Evolutionary conservation across 37 sponge, comb jelly and placozoan genomes (phyloP).

Genomic region (Eunapius fragilis): DNA sequence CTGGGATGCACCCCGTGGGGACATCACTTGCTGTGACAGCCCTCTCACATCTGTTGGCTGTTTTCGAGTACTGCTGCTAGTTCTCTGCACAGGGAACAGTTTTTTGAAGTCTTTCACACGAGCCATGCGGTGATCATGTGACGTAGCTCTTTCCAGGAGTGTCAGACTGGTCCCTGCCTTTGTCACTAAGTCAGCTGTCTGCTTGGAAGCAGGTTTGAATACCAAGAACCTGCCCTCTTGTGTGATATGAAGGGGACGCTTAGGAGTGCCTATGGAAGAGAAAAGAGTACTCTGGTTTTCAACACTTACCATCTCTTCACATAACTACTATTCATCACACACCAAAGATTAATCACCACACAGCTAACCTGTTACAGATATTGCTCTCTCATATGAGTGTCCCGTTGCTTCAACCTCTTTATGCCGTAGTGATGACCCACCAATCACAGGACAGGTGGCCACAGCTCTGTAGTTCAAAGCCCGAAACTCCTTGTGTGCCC

Average conservation of each 20-base stretch:
- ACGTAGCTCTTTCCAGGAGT: not conserved
- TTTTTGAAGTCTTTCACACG: not conserved
- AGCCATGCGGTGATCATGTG: not conserved
- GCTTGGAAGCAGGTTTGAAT: constrained; percentile 18
- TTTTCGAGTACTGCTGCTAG: not conserved
- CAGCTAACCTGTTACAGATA: constrained; percentile 57
- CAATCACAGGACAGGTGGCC: constrained; percentile 54
- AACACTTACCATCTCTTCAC: not conserved
- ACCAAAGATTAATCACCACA: not conserved
- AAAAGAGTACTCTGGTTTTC: not conserved
- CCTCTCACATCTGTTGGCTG: not conserved
- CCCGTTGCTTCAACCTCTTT: not conserved
- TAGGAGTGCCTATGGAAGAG: constrained; percentile 17
- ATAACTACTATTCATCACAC: not conserved
- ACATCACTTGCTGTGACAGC: too few species aligned
- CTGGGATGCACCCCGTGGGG: too few species aligned
- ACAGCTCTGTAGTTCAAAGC: constrained; percentile 39
- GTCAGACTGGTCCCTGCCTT: not conserved
- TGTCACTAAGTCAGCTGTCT: not conserved
- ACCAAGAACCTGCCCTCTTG: constrained; percentile 45
- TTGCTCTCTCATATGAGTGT: constrained; percentile 44
- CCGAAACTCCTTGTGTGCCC: constrained; percentile 17
- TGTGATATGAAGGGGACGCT: constrained; percentile 41
- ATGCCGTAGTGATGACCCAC: not conserved
- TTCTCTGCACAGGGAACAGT: not conserved